Percentiles rank a stretch among this genome's conserved stretches.
Evolutionary conservation across 1,140 invertebrate species (phyloP).

Genomic region (Drosophila pseudoobscura): DNA sequence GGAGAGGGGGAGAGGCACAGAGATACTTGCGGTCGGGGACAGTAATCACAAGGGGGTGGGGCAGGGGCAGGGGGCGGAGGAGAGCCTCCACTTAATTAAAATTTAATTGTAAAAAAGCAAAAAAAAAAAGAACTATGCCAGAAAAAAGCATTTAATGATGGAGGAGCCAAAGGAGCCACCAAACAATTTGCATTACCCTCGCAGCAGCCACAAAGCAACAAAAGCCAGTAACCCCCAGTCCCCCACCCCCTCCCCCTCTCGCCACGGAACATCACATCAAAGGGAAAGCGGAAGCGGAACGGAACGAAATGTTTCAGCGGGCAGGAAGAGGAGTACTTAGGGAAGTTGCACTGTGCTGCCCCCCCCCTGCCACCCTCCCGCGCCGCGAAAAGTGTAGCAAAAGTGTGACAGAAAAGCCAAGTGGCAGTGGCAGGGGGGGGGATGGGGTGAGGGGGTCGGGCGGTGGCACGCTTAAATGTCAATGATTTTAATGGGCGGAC

Average conservation of each 20-base stretch:
- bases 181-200: constrained; percentile 54
- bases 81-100: constrained; percentile 71
- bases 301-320: constrained; percentile 17
- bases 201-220: constrained; percentile 56
- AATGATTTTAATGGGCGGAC: constrained; percentile 81
- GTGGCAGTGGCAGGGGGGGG: too few species aligned
- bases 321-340: too few species aligned
- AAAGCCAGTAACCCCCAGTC: constrained; percentile 13
- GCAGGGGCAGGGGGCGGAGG: neutral
- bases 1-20: neutral
- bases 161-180: constrained; percentile 16
- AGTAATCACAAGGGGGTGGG: constrained; percentile 5
- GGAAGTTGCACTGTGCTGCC: too few species aligned
- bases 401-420: constrained; percentile 55
- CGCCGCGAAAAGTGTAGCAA: constrained; percentile 58
- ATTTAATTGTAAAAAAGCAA: constrained; percentile 65
- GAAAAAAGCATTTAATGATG: constrained; percentile 67
- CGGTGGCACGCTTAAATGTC: constrained; percentile 72
- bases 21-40: neutral
- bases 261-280: constrained; percentile 49
- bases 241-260: neutral
- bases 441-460: constrained; percentile 1
- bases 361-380: neutral
- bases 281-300: constrained; percentile 26
- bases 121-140: constrained; percentile 41